Evolutionary conservation across 1,140 invertebrate genomes (phyloP).

Genomic region (Calephelis nemesis): DNA sequence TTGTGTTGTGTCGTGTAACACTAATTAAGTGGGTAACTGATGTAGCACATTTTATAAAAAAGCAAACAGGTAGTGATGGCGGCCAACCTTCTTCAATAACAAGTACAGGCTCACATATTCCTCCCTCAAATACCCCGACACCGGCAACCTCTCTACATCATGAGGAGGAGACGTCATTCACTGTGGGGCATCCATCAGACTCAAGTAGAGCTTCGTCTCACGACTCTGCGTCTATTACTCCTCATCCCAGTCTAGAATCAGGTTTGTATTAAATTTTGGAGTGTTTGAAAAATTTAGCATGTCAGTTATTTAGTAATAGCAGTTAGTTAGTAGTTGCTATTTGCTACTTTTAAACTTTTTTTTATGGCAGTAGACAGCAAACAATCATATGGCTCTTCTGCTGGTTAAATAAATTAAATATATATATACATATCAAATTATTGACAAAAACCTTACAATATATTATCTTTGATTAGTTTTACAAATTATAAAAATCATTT

Average conservation of each 20-base stretch:
- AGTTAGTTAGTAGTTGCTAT: no score
- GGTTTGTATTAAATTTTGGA: constrained; percentile 34
- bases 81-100: constrained; percentile 72
- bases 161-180: constrained; percentile 76
- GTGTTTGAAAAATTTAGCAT: no score
- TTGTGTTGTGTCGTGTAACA: constrained; percentile 87
- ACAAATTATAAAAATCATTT: no score
- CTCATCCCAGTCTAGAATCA: constrained; percentile 75
- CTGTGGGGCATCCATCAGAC: constrained; percentile 70
- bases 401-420: no score
- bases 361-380: no score
- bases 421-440: no score
- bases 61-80: constrained; percentile 75
- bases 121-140: constrained; percentile 57
- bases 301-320: no score
- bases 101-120: constrained; percentile 62
- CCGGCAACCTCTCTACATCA: constrained; percentile 61
- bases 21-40: constrained; percentile 94
- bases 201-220: constrained; percentile 67
- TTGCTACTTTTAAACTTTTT: no score
- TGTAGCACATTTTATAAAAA: constrained; percentile 88
- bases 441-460: no score
- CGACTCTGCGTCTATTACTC: constrained; percentile 65
- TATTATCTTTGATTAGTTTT: no score
- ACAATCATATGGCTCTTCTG: no score